phyloP scores from a whole-genome alignment of 1,140 invertebrate genomes.

The Drosophila kurseongensis region DNA sequence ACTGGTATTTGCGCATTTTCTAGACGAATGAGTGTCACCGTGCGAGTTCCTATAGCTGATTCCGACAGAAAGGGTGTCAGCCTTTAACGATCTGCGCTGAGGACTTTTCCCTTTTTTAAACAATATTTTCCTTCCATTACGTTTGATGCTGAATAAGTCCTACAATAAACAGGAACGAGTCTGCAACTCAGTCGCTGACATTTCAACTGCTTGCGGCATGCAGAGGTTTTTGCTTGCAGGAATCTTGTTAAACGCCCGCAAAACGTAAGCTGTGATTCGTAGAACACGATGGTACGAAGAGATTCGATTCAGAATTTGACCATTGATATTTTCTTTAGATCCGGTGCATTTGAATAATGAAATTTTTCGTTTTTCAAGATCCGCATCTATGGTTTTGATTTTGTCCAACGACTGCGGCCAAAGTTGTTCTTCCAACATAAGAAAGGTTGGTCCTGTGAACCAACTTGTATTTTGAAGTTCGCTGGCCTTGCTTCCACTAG shows the following conservation, averaged over 20 bases:
- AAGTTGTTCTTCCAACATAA: neutral
- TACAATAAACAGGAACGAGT: neutral
- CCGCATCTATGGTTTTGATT: neutral
- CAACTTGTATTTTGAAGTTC: neutral
- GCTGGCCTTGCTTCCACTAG: neutral
- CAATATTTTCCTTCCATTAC: too few relatives aligned
- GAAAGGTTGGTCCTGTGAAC: too few relatives aligned
- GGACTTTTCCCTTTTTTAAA: too few relatives aligned
- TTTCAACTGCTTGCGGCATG: neutral
- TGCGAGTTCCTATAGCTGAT: constrained; percentile 1
- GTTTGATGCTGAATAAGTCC: too few relatives aligned
- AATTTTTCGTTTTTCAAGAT: too few relatives aligned
- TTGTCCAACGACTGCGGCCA: neutral
- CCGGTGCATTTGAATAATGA: neutral
- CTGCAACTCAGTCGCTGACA: constrained; percentile 6
- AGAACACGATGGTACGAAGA: constrained; percentile 2
- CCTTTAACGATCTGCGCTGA: neutral
- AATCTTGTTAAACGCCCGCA: neutral
- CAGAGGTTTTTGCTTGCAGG: neutral
- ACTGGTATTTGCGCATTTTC: constrained; percentile 1
- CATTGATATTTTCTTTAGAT: neutral
- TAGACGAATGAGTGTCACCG: neutral
- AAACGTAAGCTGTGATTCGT: neutral
- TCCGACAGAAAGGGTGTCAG: neutral
- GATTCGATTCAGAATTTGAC: too few relatives aligned